These are phyloP conservation scores for Laothoe populi DNA, from an alignment of 2,888 invertebrate species.

Conservation along the genomic window DNA sequence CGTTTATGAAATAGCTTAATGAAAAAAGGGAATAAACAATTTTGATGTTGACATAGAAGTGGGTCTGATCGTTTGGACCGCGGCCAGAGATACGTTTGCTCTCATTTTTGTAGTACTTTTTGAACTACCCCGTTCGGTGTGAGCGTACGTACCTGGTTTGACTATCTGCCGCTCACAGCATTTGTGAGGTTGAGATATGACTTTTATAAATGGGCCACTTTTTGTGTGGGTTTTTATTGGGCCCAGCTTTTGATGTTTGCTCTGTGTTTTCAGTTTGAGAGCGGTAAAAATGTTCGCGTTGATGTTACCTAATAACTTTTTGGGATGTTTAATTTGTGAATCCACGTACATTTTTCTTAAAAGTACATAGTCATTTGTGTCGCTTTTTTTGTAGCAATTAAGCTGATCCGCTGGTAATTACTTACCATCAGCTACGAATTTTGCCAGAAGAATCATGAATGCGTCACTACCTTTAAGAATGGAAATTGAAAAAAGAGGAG, in stretches of 20 bases:
- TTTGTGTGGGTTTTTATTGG: slow-evolving; percentile 42
- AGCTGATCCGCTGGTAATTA: too few species aligned
- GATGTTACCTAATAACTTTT: slow-evolving; percentile 23
- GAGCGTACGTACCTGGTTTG: slow-evolving; percentile 29
- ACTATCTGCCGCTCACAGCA: slow-evolving; percentile 36
- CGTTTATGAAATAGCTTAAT: slow-evolving; percentile 29
- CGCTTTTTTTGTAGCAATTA: neutral
- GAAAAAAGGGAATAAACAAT: slow-evolving; percentile 43
- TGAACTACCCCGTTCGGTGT: slow-evolving; percentile 44
- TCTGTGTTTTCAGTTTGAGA: slow-evolving; percentile 35
- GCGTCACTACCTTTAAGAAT: too few species aligned
- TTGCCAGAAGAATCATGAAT: too few species aligned
- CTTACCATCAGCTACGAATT: too few species aligned
- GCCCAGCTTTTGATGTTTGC: slow-evolving; percentile 44
- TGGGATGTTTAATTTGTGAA: neutral
- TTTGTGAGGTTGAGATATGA: slow-evolving; percentile 48
- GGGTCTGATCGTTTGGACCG: slow-evolving; percentile 54
- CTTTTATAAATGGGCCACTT: slow-evolving; percentile 44
- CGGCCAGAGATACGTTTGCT: slow-evolving; percentile 52
- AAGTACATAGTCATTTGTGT: neutral
- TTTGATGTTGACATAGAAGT: slow-evolving; percentile 44
- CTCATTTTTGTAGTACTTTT: slow-evolving; percentile 55
- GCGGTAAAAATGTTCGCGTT: slow-evolving; percentile 31
- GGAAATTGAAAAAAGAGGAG: too few species aligned
- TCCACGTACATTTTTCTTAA: neutral